Evolutionary conservation across 1,140 invertebrate species (phyloP).

Genomic region (Neodiprion lecontei): DNA sequence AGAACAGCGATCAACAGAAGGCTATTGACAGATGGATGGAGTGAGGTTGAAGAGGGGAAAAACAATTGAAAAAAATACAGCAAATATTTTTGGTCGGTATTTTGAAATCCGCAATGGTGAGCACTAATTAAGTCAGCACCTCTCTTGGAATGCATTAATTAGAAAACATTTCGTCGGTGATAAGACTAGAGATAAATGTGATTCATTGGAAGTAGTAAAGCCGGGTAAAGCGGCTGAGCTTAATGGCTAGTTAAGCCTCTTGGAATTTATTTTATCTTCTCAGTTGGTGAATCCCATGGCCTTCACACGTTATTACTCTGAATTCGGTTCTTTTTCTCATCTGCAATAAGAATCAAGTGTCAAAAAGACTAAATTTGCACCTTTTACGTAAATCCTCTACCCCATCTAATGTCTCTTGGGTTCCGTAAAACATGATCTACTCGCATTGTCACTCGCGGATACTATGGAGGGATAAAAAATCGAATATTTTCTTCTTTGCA

Average conservation of each 20-base stretch:
- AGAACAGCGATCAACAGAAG: no score
- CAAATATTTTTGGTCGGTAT: no score
- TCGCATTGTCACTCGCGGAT: no score
- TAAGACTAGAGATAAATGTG: conserved; percentile 16
- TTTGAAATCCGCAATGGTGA: not conserved
- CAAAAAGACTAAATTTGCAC: not conserved
- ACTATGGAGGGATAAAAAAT: no score
- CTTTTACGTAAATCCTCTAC: no score
- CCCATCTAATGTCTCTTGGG: no score
- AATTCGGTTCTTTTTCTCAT: not conserved
- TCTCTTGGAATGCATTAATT: conserved; percentile 9
- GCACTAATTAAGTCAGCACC: not conserved
- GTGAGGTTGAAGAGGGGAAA: no score
- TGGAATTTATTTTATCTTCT: conserved; percentile 17
- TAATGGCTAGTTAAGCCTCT: conserved; percentile 12
- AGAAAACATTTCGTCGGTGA: not conserved
- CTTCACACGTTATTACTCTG: conserved; percentile 4
- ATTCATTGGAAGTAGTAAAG: conserved; percentile 14
- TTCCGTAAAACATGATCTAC: no score
- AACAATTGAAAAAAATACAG: no score
- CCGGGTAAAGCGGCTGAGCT: conserved; percentile 6
- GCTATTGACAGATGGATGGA: no score
- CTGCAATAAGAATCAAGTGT: not conserved
- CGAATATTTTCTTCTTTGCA: no score
- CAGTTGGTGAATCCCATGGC: not conserved